Base-by-base conservation (phyloP, 2,113 vertebrate genomes). In the Bujurquina vittata region DNA sequence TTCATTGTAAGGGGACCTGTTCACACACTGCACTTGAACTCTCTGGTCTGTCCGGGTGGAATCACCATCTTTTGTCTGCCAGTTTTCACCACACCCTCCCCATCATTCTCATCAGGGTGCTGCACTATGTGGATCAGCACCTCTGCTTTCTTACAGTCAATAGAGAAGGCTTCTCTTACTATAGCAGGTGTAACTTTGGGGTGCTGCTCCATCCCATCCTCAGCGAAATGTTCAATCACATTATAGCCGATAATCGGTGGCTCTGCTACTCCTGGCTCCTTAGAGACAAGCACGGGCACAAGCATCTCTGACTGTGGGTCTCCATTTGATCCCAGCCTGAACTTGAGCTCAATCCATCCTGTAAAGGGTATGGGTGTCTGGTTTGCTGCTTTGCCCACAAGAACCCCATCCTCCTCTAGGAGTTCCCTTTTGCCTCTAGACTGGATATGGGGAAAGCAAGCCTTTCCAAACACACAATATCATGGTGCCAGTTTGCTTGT, bases 101-200 rank as follows among this genome's bases (percentile, higher is more conserved):
- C 3, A 1, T 63, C 57, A 56, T 33, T 40, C 22, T 62, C 20
- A 0, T 73, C 14, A 72, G 14, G 2, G 22, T 1, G 55, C 43
- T 73, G 8, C 2, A 81, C 61, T 3, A 60, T 1, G 11, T 76
- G 37, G 1, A 76, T 76, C 2, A 80, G 3, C 15, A 31, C 40
- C 3, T 80, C 4, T 20, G 61, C 20, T 4, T 63, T 72, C 22
- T 81, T 81, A 29, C 74, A 78, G 26, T 81, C 62, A 29, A 81
- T 26, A 5, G 75, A 77, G 18, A 78, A 86, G 5, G 63, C 35
- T 7, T 86, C 65, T 33, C 12, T 26, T n/a, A 82, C 65, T 9
- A 57, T 26, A 10, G 26, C 46, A 37, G 31, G 10, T 14, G 37
- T 67, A 2, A 60, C 26, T 2, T 26, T 31, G 3, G 74, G 56